Evolutionary conservation across 1,140 invertebrate genomes (phyloP).

Genomic region (Diorhabda carinulata): DNA sequence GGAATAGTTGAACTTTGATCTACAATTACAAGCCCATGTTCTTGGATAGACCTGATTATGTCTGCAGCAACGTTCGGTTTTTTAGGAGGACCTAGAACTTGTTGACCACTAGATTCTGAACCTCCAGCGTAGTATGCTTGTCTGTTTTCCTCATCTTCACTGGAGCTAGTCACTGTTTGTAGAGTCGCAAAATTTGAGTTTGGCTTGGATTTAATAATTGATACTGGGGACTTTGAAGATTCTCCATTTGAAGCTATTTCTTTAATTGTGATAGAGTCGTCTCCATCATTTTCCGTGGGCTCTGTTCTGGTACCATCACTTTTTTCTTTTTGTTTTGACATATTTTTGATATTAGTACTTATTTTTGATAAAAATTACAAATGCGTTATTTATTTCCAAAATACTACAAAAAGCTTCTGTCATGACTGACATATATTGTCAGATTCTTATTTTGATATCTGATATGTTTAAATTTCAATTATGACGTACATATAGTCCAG

Average conservation of each 20-base stretch:
- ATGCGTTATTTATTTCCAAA: too few relatives aligned
- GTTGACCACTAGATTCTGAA: conserved; percentile 90
- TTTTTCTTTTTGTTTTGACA: too few relatives aligned
- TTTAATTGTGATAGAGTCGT: conserved; percentile 30
- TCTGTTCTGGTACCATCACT: conserved; percentile 57
- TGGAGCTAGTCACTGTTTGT: conserved; percentile 53
- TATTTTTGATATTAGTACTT: too few relatives aligned
- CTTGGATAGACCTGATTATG: conserved; percentile 88
- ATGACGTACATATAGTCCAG: too few relatives aligned
- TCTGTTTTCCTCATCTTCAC: conserved; percentile 61
- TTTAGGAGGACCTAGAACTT: conserved; percentile 88
- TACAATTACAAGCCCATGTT: conserved; percentile 71
- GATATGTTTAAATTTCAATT: too few relatives aligned
- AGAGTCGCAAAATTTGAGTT: conserved; percentile 39
- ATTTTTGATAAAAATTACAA: too few relatives aligned
- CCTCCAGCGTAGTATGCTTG: conserved; percentile 96
- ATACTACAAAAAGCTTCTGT: too few relatives aligned
- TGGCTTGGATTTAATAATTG: conserved; percentile 44
- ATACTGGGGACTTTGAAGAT: conserved; percentile 25
- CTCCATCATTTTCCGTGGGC: conserved; percentile 67
- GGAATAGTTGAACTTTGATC: conserved; percentile 51
- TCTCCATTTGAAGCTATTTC: conserved; percentile 23
- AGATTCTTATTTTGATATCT: too few relatives aligned
- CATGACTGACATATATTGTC: too few relatives aligned
- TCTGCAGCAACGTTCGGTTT: conserved; percentile 80